Conservation (phyloP, 2,113 vertebrate genomes). For the Empidonax alnorum region DNA sequence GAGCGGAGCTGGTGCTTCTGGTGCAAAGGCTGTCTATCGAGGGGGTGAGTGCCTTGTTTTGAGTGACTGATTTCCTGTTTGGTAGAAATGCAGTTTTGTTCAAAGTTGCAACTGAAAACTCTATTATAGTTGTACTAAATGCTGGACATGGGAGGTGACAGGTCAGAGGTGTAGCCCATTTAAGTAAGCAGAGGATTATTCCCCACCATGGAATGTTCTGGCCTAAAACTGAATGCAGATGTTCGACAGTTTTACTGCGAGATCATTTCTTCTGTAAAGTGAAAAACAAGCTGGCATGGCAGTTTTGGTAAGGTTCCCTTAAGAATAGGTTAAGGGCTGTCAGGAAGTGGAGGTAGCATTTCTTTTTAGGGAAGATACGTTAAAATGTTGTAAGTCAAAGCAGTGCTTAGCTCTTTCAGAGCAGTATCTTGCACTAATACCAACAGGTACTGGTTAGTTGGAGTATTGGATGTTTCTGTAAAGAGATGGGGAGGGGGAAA, state of each 20-base stretch:
- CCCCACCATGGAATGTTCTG: background rate
- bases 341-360: background rate
- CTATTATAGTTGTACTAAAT: background rate
- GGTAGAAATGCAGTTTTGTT: background rate
- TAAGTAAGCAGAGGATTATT: background rate
- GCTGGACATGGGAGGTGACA: background rate
- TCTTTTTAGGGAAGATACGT: background rate
- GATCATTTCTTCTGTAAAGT: background rate
- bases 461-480: background rate
- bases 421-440: background rate
- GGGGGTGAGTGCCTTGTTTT: constrained; percentile 81
- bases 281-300: background rate
- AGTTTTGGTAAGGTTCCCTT: background rate
- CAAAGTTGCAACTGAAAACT: background rate
- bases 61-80: background rate
- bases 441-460: background rate
- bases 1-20: constrained; percentile 82
- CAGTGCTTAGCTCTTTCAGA: background rate
- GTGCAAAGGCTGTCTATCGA: constrained; percentile 82
- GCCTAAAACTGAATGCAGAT: background rate
- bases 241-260: background rate
- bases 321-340: background rate
- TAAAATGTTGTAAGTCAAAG: background rate
- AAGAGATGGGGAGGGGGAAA: background rate
- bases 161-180: background rate